phyloP scores from a whole-genome alignment of 2,113 vertebrate genomes.

The Calidris pugnax region DNA sequence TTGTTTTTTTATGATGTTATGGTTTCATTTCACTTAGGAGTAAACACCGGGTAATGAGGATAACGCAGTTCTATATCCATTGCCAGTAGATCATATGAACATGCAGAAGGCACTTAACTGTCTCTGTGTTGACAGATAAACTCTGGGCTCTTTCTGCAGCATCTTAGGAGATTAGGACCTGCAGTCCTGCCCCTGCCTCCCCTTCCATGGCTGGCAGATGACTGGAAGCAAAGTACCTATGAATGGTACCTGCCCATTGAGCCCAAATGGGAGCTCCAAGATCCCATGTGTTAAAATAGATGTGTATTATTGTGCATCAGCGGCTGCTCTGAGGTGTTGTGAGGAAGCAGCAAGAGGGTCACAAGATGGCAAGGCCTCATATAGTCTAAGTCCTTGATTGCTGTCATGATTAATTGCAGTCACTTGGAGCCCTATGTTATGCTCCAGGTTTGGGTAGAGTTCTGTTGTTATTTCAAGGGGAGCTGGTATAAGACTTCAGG shows the following conservation, averaged over 20 bases:
- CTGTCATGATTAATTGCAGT: not conserved
- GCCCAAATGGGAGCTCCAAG: not conserved
- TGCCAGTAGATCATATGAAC: not conserved
- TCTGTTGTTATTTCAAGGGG: not conserved
- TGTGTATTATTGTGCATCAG: not conserved
- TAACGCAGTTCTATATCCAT: rapidly evolving
- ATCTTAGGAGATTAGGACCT: not conserved
- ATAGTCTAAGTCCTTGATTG: not conserved
- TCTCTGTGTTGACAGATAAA: not conserved
- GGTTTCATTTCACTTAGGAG: not conserved
- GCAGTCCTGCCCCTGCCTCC: not conserved
- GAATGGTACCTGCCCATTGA: not conserved
- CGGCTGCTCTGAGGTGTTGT: not conserved
- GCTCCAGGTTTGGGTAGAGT: not conserved
- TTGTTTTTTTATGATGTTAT: not conserved
- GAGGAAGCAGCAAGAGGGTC: not conserved
- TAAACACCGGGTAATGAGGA: not conserved
- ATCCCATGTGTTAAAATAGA: not conserved
- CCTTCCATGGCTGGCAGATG: not conserved
- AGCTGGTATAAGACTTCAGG: not conserved
- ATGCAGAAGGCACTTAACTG: not conserved
- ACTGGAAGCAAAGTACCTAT: not conserved
- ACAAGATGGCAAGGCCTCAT: not conserved
- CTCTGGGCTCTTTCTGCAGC: not conserved
- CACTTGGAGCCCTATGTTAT: not conserved